Percentiles rank a stretch among this genome's conserved stretches.
Conservation (phyloP, 2,888 invertebrate genomes). For the Lasioglossum oenotherae region DNA sequence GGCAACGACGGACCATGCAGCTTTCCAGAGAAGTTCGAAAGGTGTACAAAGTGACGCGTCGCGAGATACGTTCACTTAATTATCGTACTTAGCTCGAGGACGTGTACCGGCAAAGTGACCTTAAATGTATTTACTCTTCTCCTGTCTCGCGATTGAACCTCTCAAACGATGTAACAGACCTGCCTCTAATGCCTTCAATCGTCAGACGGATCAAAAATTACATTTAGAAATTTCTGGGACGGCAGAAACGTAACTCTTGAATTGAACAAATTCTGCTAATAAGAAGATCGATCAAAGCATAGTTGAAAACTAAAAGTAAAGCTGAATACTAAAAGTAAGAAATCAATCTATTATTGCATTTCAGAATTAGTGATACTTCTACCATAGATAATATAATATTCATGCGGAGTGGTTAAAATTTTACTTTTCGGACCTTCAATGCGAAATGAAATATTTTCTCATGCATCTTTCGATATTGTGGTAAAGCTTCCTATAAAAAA, state of each 20-base stretch:
- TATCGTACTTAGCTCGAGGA: conserved; percentile 56
- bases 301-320: too few relatives aligned
- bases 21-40: conserved; percentile 52
- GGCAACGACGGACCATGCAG: conserved; percentile 35
- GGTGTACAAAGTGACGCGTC: conserved; percentile 35
- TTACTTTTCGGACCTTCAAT: not conserved
- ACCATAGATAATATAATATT: not conserved
- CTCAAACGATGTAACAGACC: conserved; percentile 3
- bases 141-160: conserved; percentile 20
- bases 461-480: not conserved
- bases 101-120: conserved; percentile 39
- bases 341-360: not conserved
- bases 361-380: not conserved
- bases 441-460: not conserved
- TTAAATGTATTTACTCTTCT: conserved; percentile 51
- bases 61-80: conserved; percentile 57
- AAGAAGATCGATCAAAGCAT: too few relatives aligned
- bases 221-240: not conserved
- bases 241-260: not conserved
- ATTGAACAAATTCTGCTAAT: not conserved
- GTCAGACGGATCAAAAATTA: not conserved
- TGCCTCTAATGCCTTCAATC: not conserved
- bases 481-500: not conserved
- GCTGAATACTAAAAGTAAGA: not conserved
- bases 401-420: not conserved